Percentiles rank a stretch among this genome's conserved stretches.
phyloP scores from a whole-genome alignment of 2,888 invertebrate species.

The Mimachlamys varia region DNA sequence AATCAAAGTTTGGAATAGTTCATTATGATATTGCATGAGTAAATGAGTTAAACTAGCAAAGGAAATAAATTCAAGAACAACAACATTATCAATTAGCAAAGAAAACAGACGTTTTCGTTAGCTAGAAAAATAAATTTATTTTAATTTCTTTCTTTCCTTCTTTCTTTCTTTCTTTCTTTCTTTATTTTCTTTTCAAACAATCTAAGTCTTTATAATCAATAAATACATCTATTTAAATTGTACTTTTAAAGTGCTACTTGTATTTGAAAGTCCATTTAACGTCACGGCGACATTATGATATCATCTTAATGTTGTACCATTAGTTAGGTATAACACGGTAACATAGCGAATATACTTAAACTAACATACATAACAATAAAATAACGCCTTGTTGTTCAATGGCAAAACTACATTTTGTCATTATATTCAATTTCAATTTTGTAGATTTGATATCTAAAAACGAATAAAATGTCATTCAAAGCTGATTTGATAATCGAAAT shows the following conservation, averaged over 20 bases:
- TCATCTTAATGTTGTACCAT: conserved; percentile 19
- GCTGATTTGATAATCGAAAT: neutral
- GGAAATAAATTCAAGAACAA: no score
- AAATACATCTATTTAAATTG: neutral
- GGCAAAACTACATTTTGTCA: neutral
- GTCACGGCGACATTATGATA: neutral
- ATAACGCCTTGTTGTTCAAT: neutral
- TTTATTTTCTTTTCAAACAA: no score
- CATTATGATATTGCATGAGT: no score
- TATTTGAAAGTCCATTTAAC: neutral
- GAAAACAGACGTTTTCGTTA: no score
- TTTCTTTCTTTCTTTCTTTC: no score
- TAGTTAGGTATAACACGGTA: neutral
- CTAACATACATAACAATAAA: neutral
- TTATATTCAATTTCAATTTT: neutral
- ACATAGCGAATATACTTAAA: neutral
- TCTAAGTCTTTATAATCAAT: no score
- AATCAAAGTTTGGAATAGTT: no score
- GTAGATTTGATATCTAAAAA: neutral
- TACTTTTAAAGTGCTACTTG: neutral
- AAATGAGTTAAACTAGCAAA: no score
- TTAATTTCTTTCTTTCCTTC: no score
- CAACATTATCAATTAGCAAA: no score
- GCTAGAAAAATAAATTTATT: no score
- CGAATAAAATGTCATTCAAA: neutral